phyloP scores from a whole-genome alignment of 2,113 vertebrate species.

The Lophochroa leadbeateri region DNA sequence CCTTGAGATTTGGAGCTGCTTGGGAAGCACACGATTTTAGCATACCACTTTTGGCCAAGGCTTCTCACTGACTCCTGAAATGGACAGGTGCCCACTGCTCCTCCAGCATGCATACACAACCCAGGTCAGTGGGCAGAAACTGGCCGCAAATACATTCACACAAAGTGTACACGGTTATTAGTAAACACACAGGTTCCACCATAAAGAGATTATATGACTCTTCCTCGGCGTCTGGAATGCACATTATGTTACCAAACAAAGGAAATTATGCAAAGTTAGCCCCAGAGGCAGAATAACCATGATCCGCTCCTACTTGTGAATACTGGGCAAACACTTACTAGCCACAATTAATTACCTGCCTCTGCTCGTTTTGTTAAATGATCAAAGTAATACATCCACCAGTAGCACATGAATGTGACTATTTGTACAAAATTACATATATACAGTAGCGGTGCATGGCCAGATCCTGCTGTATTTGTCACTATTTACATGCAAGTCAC shows the following conservation, averaged over 20 bases:
- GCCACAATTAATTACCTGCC: constrained; percentile 55
- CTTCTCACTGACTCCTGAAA: background rate
- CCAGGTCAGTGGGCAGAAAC: background rate
- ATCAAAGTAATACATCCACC: constrained; percentile 39
- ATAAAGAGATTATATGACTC: background rate
- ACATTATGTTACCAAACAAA: constrained; percentile 17
- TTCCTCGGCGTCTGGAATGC: background rate
- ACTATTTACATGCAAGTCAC: background rate
- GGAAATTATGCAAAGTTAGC: constrained; percentile 38
- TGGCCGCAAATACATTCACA: background rate
- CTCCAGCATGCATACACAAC: background rate
- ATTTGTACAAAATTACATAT: background rate
- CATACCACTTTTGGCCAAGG: background rate
- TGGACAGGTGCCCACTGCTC: background rate
- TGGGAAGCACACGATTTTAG: background rate
- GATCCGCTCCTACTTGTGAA: background rate
- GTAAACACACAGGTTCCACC: background rate
- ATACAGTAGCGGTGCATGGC: background rate
- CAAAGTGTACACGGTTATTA: background rate
- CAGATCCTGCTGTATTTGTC: background rate
- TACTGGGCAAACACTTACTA: constrained; percentile 33
- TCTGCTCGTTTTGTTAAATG: constrained; percentile 30
- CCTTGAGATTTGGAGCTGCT: background rate
- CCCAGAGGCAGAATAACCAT: constrained; percentile 45
- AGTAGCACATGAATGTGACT: background rate